Evolutionary conservation across 2,888 invertebrate species (phyloP).

Genomic region (Macaria notata): DNA sequence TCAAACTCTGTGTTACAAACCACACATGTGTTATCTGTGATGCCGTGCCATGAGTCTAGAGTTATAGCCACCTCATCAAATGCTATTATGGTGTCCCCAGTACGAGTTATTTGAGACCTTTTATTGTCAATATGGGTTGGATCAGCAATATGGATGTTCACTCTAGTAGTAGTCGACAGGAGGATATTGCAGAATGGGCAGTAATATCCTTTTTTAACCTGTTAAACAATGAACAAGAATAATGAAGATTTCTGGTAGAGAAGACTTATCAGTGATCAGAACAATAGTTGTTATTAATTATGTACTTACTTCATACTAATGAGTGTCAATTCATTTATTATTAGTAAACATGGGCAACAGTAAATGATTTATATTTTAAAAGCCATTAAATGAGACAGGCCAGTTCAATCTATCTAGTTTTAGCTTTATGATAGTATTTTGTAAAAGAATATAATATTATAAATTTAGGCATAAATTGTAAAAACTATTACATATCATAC

Average conservation of each 20-base stretch:
- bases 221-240: slow-evolving; percentile 3
- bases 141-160: slow-evolving; percentile 22
- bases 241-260: too few species aligned
- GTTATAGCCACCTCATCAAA: slow-evolving; percentile 32
- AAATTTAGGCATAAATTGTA: too few species aligned
- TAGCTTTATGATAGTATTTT: too few species aligned
- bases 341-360: too few species aligned
- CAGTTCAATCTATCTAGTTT: too few species aligned
- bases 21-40: slow-evolving; percentile 47
- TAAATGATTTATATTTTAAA: too few species aligned
- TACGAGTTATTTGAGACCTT: slow-evolving; percentile 10
- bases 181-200: slow-evolving; percentile 29
- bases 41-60: slow-evolving; percentile 52
- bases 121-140: slow-evolving; percentile 20
- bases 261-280: too few species aligned
- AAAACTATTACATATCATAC: slow-evolving; percentile 27
- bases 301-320: too few species aligned
- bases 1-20: slow-evolving; percentile 53
- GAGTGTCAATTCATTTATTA: too few species aligned
- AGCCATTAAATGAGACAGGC: too few species aligned
- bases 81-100: slow-evolving; percentile 16
- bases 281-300: too few species aligned
- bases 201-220: slow-evolving; percentile 45
- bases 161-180: slow-evolving; percentile 29
- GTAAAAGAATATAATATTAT: too few species aligned